Base-by-base conservation (phyloP, 2,113 vertebrate species). In the Pterocles orientalis region DNA sequence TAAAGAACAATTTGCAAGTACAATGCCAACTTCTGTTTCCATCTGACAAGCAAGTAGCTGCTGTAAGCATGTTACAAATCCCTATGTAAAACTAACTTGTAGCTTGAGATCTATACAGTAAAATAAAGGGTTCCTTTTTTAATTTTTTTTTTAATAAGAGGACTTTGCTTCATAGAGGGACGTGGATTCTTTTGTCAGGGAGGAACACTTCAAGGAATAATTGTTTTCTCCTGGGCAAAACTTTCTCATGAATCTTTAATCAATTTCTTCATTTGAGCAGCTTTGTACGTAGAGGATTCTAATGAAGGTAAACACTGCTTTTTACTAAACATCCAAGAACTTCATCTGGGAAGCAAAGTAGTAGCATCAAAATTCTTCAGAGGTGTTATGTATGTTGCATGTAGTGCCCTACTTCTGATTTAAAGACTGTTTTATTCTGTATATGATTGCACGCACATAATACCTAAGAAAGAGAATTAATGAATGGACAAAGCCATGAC, bases 171-270 rank as follows among this genome's bases (percentile, higher is more conserved):
- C 43, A 10, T 43, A 43, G 39, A 68, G n/a, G n/a, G 43, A 51
- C 10, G 9, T 33, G 19, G 10, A 29, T 69, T 90, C 77, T 89
- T 89, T 76, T 94, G 48, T 64, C 47, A 34, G 45, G n/a, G 61
- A 84, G 31, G 57, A 94, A 70, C 19, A 43, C n/a, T 86, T 86
- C n/a, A 91, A 75, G 48, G 60, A 66, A 34, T 68, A 66, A 57
- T 73, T 60, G 21, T 86, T 94, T 81, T 79, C 65, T 94, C 65
- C 12, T 51, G 57, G 48, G 53, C 57, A 76, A 68, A 90, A 76
- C 33, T 85, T 93, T 62, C 56, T 91, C 64, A 79, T 79, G 66
- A 94, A 91, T 95, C 57, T 90, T 93, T 93, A 96, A 93, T 88
- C 31, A 48, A 41, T 80, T 92, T 82, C 41, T 41, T 48, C 19